Evolutionary conservation across 1,140 invertebrate species (phyloP), one percentile per base, ranked within the genome.

Genomic region (Xylocopa sonorina): DNA sequence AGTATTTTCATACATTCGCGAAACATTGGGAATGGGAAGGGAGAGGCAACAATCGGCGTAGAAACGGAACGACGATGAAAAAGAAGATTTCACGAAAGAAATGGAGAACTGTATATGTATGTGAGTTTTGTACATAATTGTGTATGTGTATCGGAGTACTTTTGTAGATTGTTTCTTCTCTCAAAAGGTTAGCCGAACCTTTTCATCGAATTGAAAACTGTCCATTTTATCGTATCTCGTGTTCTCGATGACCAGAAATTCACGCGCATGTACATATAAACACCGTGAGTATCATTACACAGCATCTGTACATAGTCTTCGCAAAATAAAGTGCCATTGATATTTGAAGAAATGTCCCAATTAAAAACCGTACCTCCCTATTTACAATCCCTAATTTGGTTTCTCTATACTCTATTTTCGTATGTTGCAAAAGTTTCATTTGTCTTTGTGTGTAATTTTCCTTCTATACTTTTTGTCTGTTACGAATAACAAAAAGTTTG

Each of bases 321-420:
- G 84, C 63, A 71, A 91, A n/a, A 90, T 91, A 91, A 91, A 91
- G 88, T 90, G 87, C 88, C 88, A 91, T 90, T 88, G 67, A 88
- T 60, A 85, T 79, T 85, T 77, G 14, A 69, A 53, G 46, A 66
- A n/a, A 1, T 27, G 27, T 73, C 34, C 5, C 16, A 14, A 27
- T 60, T 34, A 18, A 21, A 55, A 18, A 41, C 27, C 7, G 29
- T 1, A 50, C n/a, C 38, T 57, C 24, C 46, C 32, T 50, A 29
- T 5, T 68, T 4, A 10, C 29, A 66, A 6, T 46, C 34, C 64
- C 46, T 64, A 67, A 7, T 34, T 68, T 38, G 10, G 6, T 27
- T 7, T 10, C 1, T 38, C 38, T 46, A 16, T 50, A 24, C 12
- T 41, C 9, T 12, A 29, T 24, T 6, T 27, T n/a, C 24, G 29